phyloP scores from a whole-genome alignment of 1,140 invertebrate genomes.

The Cydia splendana region DNA sequence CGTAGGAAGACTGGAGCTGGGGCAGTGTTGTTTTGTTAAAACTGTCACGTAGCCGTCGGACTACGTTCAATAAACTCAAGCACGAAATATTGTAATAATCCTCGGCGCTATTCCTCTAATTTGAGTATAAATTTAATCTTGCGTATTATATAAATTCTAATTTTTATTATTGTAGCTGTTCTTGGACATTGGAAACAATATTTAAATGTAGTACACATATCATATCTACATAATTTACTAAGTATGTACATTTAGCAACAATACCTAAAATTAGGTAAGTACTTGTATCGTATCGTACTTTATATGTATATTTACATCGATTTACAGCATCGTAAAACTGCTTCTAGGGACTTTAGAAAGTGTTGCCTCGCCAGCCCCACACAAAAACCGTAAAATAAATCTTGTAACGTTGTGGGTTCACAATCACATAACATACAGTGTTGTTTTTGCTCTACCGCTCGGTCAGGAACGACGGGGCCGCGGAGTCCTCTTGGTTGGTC shows the following conservation, averaged over 20 bases:
- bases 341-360: not conserved
- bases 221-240: not conserved
- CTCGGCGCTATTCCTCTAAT: not conserved
- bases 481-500: not conserved
- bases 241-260: not conserved
- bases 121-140: not conserved
- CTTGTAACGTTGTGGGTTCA: constrained; percentile 12
- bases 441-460: not conserved
- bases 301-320: not conserved
- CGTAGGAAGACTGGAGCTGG: not conserved
- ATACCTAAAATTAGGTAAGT: not conserved
- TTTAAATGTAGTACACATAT: too few species aligned
- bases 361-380: not conserved
- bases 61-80: constrained; percentile 19
- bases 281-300: too few species aligned
- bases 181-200: too few species aligned
- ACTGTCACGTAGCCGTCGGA: constrained; percentile 11
- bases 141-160: not conserved
- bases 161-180: not conserved
- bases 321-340: not conserved
- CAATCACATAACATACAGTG: not conserved
- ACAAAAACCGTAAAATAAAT: not conserved
- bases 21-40: constrained; percentile 1
- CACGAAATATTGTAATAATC: constrained; percentile 2
- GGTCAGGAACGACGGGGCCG: not conserved